Evolutionary conservation across 2,113 vertebrate species (phyloP), one percentile per base, ranked within the genome.

Genomic region (Gymnogyps californianus): DNA sequence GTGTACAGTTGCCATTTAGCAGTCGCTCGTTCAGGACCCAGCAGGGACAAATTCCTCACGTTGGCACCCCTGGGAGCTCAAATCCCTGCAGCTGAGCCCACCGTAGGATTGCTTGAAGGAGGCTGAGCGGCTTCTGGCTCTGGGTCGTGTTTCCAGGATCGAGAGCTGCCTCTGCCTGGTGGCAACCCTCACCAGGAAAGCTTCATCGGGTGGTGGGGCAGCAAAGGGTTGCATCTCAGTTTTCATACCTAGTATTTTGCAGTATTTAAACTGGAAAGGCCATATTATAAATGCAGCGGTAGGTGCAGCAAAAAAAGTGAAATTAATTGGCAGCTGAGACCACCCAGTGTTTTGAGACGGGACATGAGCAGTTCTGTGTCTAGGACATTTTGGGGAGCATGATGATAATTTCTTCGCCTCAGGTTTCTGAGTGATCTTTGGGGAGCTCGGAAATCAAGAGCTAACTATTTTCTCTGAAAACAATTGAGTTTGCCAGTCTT

Each of bases 21-120:
- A 89, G 80, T 51, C 59, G 10, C 36, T 52, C 65, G 3, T 83
- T 94, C 49, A 26, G 28, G 47, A 58, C 89, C 51, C 94, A 74
- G 90, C 40, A 51, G 82, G 93, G 80, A 79, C 16, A 24, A 90
- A 90, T 96, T 94, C 93, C 83, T 97, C 75, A 59, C 5, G 0
- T 10, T 70, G 72, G 42, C 82, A 90, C 46, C 24, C 24, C 29
- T 72, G 74, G 59, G 65, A 92, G 34, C 69, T 90, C 75, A 78
- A 32, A 70, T 66, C 29, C 42, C 57, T 40, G 57, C 69, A 92
- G 47, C 77, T 72, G 74, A 75, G 70, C 28, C 29, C 13, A 9
- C 59, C 0, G 0, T 29, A n/a, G 5, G 26, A n/a, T 46, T 57
- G 6, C 28, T 44, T 42, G 57, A 59, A 74, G 1, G 3, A 5